phyloP scores from a whole-genome alignment of 2,888 invertebrate species.

The Hirudinaria manillensis region DNA sequence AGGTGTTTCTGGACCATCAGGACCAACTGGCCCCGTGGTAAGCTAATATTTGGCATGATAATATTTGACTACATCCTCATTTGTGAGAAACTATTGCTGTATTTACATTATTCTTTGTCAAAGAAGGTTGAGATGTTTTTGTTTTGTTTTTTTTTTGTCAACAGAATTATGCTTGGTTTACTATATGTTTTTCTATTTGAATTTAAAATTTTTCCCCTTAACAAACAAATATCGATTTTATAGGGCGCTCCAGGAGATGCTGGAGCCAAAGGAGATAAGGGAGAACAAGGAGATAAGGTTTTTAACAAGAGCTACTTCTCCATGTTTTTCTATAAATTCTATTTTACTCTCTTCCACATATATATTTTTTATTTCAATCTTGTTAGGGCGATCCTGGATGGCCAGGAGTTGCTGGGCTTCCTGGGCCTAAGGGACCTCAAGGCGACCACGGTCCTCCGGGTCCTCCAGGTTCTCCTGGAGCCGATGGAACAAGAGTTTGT shows the following conservation, averaged over 20 bases:
- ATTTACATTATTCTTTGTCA: no score
- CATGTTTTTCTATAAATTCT: neutral
- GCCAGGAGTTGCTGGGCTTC: slow-evolving; percentile 26
- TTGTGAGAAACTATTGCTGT: no score
- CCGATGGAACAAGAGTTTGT: slow-evolving; percentile 30
- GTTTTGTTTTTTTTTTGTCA: no score
- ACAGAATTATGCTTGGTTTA: no score
- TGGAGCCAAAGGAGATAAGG: slow-evolving; percentile 38
- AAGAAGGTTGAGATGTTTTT: no score
- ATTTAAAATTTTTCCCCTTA: neutral
- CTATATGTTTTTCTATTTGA: no score
- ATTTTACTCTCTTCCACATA: neutral
- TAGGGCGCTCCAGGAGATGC: slow-evolving; percentile 30
- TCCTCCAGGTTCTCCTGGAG: slow-evolving; percentile 53
- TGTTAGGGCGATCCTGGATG: slow-evolving; percentile 27
- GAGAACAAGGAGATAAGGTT: slow-evolving; percentile 33
- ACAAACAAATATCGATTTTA: neutral
- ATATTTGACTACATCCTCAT: no score
- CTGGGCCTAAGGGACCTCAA: slow-evolving; percentile 39
- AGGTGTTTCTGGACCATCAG: slow-evolving; percentile 35
- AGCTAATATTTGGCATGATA: neutral
- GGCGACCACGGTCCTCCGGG: slow-evolving; percentile 56
- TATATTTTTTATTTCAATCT: neutral
- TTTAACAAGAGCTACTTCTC: neutral
- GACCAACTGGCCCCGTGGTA: slow-evolving; percentile 36